These are phyloP conservation scores for Holcopasites calliopsidis DNA, from an alignment of 1,140 invertebrate genomes.

Conservation along the genomic window DNA sequence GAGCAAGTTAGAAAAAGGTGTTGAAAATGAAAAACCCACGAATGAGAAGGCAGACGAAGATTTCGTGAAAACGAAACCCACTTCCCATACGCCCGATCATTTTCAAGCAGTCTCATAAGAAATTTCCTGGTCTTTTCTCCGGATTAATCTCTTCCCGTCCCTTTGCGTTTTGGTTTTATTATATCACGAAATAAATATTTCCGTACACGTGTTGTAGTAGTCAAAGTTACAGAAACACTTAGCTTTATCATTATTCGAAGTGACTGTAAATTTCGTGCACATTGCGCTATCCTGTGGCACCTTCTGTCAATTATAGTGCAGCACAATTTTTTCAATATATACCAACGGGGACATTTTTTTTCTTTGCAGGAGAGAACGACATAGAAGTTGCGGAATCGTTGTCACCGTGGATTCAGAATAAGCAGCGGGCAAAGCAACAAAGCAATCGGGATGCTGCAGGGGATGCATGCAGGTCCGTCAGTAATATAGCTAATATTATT, in stretches of 20 bases:
- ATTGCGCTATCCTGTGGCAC: background rate
- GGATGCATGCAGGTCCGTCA: conserved; percentile 64
- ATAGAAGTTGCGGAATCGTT: conserved; percentile 85
- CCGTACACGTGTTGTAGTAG: background rate
- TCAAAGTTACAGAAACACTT: background rate
- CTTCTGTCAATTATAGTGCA: background rate
- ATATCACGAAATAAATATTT: conserved; percentile 34
- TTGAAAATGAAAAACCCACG: conserved; percentile 58
- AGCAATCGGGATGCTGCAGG: conserved; percentile 58
- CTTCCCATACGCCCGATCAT: conserved; percentile 31
- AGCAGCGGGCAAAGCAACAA: conserved; percentile 67
- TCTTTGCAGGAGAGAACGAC: conserved; percentile 86
- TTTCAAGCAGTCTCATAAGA: conserved; percentile 35
- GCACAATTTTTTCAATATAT: background rate
- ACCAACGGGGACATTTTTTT: conserved; percentile 8
- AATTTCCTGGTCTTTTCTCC: background rate
- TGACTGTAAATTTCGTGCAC: background rate
- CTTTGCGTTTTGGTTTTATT: conserved; percentile 14
- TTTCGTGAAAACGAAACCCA: conserved; percentile 52
- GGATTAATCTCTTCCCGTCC: conserved; percentile 21
- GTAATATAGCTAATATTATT: no score
- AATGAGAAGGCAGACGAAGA: conserved; percentile 59
- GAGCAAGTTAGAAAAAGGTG: conserved; percentile 51
- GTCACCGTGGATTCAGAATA: conserved; percentile 70
- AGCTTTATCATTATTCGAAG: background rate